Evolutionary conservation across 2,888 invertebrate genomes (phyloP), one percentile per base, ranked within the genome.

Genomic region (Horisme vitalbata): DNA sequence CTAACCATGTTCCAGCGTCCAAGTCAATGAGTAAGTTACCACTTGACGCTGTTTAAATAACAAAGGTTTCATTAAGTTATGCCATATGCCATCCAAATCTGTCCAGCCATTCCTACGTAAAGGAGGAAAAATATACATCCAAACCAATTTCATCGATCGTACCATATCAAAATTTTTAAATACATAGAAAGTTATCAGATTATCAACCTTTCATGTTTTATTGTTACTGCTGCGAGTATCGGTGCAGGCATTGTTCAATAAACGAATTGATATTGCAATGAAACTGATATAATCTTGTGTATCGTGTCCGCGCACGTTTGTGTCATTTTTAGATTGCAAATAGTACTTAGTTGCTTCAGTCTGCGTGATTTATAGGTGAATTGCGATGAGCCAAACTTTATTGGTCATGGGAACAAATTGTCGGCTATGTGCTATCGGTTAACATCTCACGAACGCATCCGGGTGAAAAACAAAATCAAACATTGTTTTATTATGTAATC

Each of bases 391-490:
- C 45, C 53, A 52, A 54, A 55, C 63, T 55, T 70, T 62, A 64
- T 70, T 68, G 65, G 75, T 67, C 71, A 75, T 80, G 75, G 67
- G 75, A 77, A 76, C 30, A 27, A 61, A 56, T 56, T 41, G 52
- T 56, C 31, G 12, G 13, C 48, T 50, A 43, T 9, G 10, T 15
- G 8, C 26, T 52, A 37, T 59, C 51, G 36, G 41, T 39, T 49
- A 57, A 55, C 55, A 57, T 54, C 59, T 46, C 44, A 28, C 48
- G 54, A 61, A 48, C 27, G 54, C 52, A 64, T 69, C 61, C 59
- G 63, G 59, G 55, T 62, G 60, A 64, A 64, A 62, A 51, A 55
- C 39, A 54, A 45, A n/a, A 57, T 45, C 41, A 51, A 52, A 46
- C 51, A 54, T 57, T 57, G 41, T 43, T 68, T 65, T 48, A 28